A percentile compares a stretch with the other conserved stretches of the same genome.
These are phyloP conservation scores for Xylota sylvarum DNA, from an alignment of 2,888 invertebrate species.

Conservation along the genomic window DNA sequence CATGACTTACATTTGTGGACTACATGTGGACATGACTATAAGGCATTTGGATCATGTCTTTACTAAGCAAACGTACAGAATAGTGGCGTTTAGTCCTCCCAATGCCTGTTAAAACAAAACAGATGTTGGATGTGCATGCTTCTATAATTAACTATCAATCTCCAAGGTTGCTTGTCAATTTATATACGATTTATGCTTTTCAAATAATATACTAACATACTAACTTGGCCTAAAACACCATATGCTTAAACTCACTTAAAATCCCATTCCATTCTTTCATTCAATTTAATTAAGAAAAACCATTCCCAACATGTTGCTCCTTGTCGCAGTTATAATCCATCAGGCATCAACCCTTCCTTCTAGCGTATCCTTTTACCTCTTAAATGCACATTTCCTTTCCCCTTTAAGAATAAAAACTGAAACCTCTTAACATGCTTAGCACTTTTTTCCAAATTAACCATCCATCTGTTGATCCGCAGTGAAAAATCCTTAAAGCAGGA, in stretches of 20 bases:
- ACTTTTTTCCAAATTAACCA: conserved; percentile 29
- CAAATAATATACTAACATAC: no score
- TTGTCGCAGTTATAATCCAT: conserved; percentile 38
- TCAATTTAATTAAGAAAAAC: conserved; percentile 42
- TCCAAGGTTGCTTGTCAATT: background rate
- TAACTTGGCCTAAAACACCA: no score
- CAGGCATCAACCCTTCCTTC: conserved; percentile 56
- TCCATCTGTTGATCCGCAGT: conserved; percentile 73
- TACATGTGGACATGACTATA: no score
- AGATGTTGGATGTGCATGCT: background rate
- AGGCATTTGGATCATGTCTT: no score
- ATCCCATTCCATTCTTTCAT: conserved; percentile 34
- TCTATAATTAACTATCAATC: no score
- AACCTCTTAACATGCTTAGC: conserved; percentile 51
- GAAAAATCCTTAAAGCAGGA: conserved; percentile 25
- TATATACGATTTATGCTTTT: background rate
- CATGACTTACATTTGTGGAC: no score
- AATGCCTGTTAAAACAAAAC: background rate
- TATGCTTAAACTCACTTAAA: background rate
- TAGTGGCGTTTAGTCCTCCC: no score
- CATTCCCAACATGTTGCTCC: conserved; percentile 59
- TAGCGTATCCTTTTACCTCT: conserved; percentile 57
- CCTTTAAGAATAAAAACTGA: conserved; percentile 24
- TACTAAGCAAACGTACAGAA: no score
- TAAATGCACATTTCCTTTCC: conserved; percentile 63